Conservation (phyloP, 2,797 vertebrate species). For the Cynodonichthys magdalenae region DNA sequence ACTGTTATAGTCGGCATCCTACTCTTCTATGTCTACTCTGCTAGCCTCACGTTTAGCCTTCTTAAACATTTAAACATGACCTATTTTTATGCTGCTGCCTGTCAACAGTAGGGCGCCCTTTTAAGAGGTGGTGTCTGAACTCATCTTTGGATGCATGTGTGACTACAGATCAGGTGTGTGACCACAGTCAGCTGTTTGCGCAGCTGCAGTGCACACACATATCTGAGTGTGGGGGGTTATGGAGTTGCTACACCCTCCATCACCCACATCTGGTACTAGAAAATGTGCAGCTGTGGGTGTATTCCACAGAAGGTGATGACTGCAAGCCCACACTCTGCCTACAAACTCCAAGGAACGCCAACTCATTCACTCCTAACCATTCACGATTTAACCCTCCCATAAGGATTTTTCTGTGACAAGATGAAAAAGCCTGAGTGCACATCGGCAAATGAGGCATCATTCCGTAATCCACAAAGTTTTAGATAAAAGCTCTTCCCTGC, state of each 20-base stretch:
- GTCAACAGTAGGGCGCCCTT: slow-evolving; percentile 33
- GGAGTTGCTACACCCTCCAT: slow-evolving; percentile 59
- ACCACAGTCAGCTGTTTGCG: slow-evolving; percentile 70
- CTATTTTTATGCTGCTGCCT: slow-evolving; percentile 1
- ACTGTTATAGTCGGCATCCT: neutral
- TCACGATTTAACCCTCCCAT: slow-evolving; percentile 38
- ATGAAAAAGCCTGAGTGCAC: slow-evolving; percentile 33
- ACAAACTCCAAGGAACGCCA: slow-evolving; percentile 31
- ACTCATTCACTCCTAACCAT: slow-evolving; percentile 16
- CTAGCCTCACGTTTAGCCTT: slow-evolving; percentile 13
- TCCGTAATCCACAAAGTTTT: slow-evolving; percentile 19
- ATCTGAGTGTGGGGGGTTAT: slow-evolving; percentile 47
- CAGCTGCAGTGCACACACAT: slow-evolving; percentile 58
- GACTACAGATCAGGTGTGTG: slow-evolving; percentile 52
- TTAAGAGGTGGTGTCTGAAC: slow-evolving; percentile 40
- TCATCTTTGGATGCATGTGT: slow-evolving; percentile 37
- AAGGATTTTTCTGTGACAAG: slow-evolving; percentile 47
- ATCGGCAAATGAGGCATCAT: slow-evolving; percentile 9
- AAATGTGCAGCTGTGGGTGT: slow-evolving; percentile 35
- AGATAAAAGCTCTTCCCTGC: neutral
- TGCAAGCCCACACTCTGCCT: slow-evolving; percentile 24
- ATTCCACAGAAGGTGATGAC: slow-evolving; percentile 46
- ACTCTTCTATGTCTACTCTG: neutral
- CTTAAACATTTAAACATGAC: slow-evolving; percentile 13
- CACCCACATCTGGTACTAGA: slow-evolving; percentile 45